Conservation (phyloP, 1,140 invertebrate genomes). For the Drosophila rhopaloa region DNA sequence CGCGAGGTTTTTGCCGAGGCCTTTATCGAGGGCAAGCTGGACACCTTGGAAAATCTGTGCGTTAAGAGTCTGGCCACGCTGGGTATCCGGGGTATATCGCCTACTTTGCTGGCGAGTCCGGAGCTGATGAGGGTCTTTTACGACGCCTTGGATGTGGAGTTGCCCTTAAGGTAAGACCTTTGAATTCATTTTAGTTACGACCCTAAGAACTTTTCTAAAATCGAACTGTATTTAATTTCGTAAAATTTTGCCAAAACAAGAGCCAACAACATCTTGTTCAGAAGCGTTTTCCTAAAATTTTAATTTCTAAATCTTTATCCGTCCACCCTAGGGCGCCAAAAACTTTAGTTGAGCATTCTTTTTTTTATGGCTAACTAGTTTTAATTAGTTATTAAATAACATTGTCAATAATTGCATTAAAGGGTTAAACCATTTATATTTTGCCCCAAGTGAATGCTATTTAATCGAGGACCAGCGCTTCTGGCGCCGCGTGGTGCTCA, state of each 20-base stretch:
- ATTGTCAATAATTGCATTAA: no score
- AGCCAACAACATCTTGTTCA: no score
- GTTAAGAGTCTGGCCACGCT: constrained; percentile 34
- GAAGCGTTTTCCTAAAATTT: no score
- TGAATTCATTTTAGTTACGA: no score
- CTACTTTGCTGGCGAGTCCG: constrained; percentile 10
- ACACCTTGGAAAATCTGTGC: constrained; percentile 37
- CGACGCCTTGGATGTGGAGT: constrained; percentile 49
- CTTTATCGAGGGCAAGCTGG: constrained; percentile 49
- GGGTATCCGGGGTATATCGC: constrained; percentile 14
- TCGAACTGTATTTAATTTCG: no score
- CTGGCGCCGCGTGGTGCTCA: constrained; percentile 56
- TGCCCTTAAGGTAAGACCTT: constrained; percentile 34
- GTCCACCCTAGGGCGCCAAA: neutral
- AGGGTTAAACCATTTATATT: no score
- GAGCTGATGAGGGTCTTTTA: constrained; percentile 36
- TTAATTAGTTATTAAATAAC: neutral
- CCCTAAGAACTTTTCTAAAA: no score
- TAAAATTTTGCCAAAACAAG: no score
- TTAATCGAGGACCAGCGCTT: constrained; percentile 37
- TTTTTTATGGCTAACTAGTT: neutral
- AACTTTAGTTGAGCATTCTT: no score
- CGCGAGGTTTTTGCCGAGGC: constrained; percentile 45
- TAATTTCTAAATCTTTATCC: no score
- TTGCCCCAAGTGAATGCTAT: constrained; percentile 25